Percentiles rank a stretch among this genome's conserved stretches.
phyloP scores from a whole-genome alignment of 2,888 invertebrate species.

The Saturnia japonica region DNA sequence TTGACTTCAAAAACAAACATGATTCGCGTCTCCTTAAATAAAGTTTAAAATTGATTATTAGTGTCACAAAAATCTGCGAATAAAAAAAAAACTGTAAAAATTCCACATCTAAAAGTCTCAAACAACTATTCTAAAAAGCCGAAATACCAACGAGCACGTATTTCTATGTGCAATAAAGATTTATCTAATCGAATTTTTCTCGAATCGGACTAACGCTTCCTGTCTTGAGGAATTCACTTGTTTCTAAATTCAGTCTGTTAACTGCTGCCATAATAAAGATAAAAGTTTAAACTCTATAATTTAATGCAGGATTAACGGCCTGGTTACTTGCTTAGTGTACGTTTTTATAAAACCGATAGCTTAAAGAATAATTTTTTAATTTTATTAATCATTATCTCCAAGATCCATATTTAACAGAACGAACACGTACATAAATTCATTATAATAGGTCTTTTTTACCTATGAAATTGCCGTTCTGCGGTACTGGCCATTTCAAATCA shows the following conservation, averaged over 20 bases:
- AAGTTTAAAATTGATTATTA: neutral
- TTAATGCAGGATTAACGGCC: neutral
- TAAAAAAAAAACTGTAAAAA: neutral
- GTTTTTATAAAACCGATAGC: neutral
- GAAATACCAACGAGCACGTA: conserved; percentile 9
- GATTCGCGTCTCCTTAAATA: neutral
- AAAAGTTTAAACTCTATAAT: conserved; percentile 9
- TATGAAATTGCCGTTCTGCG: too few relatives aligned
- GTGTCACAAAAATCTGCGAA: neutral
- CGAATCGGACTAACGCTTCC: conserved; percentile 16
- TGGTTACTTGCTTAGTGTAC: neutral
- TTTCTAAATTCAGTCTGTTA: conserved; percentile 10
- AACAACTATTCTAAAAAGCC: conserved; percentile 4
- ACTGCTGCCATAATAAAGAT: conserved; percentile 8
- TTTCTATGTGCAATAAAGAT: conserved; percentile 12
- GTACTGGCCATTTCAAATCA: too few relatives aligned
- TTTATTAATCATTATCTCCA: neutral
- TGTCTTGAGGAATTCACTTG: conserved; percentile 17
- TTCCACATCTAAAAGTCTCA: neutral
- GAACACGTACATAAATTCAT: neutral
- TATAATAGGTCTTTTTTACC: too few relatives aligned
- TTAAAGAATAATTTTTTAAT: too few relatives aligned
- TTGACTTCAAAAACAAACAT: neutral
- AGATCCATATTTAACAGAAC: neutral
- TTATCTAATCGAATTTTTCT: conserved; percentile 19